A percentile compares a stretch with the other conserved stretches of the same genome.
phyloP scores from a whole-genome alignment of 2,888 invertebrate genomes.

The Lasioglossum malachurum region DNA sequence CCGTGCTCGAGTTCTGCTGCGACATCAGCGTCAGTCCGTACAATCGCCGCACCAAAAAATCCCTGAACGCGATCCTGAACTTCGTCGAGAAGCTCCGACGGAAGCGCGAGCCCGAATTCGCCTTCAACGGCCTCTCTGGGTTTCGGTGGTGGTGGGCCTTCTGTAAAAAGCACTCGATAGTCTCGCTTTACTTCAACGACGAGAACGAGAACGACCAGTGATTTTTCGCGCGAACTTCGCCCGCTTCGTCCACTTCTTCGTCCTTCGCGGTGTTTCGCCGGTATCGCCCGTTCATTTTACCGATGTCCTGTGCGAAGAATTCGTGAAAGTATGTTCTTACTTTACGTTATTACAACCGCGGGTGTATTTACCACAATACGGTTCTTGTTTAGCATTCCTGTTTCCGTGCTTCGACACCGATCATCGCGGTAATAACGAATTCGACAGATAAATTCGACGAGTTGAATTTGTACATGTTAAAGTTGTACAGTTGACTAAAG shows the following conservation, averaged over 20 bases:
- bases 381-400: not conserved
- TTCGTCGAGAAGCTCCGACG: slow-evolving; percentile 89
- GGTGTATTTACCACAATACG: not conserved
- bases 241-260: not conserved
- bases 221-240: slow-evolving; percentile 41
- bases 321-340: no score
- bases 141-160: slow-evolving; percentile 94
- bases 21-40: slow-evolving; percentile 90
- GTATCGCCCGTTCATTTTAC: not conserved
- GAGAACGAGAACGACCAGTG: slow-evolving; percentile 82
- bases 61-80: slow-evolving; percentile 87
- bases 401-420: not conserved
- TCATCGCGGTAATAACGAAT: no score
- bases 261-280: not conserved
- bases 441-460: no score
- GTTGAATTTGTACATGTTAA: not conserved
- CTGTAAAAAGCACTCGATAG: slow-evolving; percentile 91
- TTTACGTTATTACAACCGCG: no score
- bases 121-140: slow-evolving; percentile 90
- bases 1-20: slow-evolving; percentile 90
- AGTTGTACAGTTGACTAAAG: no score
- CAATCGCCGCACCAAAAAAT: slow-evolving; percentile 90
- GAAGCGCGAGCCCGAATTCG: slow-evolving; percentile 88
- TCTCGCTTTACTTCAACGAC: slow-evolving; percentile 87
- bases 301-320: no score